phyloP scores from a whole-genome alignment of 2,797 vertebrate genomes.

The Rhynchonycteris naso region DNA sequence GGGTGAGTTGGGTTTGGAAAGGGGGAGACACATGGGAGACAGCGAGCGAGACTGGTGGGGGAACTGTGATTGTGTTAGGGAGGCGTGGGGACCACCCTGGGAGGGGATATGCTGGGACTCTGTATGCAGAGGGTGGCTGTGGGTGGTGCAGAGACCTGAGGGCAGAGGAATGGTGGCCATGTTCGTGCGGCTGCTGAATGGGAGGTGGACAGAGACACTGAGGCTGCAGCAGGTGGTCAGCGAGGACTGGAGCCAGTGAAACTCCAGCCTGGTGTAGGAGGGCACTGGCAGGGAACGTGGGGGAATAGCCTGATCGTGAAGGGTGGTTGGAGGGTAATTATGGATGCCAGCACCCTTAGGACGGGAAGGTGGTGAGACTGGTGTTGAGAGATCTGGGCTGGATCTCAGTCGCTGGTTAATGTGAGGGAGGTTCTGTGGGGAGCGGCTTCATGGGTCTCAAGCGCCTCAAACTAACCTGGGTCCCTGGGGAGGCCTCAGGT shows the following conservation, averaged over 20 bases:
- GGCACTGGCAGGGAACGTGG: neutral
- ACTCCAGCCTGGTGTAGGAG: too few species aligned
- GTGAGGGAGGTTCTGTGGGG: rapidly evolving
- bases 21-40: rapidly evolving
- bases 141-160: neutral
- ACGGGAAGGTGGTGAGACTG: neutral
- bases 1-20: rapidly evolving
- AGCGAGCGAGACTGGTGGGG: neutral
- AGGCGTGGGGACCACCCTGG: neutral
- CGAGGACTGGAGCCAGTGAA: neutral
- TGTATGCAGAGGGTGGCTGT: too few species aligned
- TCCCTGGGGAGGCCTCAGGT: neutral
- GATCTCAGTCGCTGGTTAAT: neutral
- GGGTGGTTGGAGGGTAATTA: neutral
- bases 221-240: neutral
- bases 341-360: too few species aligned
- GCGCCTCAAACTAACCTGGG: neutral
- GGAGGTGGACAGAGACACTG: neutral
- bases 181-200: neutral
- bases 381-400: neutral
- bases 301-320: neutral
- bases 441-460: neutral
- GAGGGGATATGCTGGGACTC: neutral
- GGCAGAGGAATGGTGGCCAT: neutral
- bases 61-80: rapidly evolving